Percentiles rank a stretch among this genome's conserved stretches.
phyloP scores from a whole-genome alignment of 2,797 vertebrate genomes.

The Passerculus sandwichensis region DNA sequence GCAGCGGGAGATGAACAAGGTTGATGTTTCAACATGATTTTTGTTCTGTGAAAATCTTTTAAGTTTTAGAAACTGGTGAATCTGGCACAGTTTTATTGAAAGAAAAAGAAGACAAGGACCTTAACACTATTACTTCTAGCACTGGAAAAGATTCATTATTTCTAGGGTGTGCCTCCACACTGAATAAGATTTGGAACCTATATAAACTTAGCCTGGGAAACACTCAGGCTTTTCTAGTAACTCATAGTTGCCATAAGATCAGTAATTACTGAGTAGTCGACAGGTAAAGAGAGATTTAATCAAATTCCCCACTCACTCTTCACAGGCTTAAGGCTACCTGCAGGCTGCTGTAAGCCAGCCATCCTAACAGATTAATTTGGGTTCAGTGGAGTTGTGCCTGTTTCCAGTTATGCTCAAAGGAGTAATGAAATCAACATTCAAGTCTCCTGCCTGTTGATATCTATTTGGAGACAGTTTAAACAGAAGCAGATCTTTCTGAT shows the following conservation, averaged over 20 bases:
- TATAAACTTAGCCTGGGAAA: not conserved
- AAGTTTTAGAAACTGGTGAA: not conserved
- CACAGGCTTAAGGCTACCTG: not conserved
- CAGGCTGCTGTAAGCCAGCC: not conserved
- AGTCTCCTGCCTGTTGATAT: not conserved
- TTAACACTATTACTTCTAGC: not conserved
- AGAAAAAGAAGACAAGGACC: not conserved
- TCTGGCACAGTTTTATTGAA: not conserved
- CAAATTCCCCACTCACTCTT: not conserved
- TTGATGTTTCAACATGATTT: not conserved
- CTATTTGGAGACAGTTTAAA: not conserved
- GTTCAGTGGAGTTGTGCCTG: not conserved
- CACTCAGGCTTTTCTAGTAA: not conserved
- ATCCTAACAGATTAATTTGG: not conserved
- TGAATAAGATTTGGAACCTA: not conserved
- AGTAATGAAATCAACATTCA: not conserved
- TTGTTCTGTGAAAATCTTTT: not conserved
- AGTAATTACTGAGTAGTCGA: not conserved
- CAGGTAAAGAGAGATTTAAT: not conserved
- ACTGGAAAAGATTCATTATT: not conserved
- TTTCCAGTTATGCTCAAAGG: not conserved
- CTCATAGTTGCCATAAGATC: not conserved
- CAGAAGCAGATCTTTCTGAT: not conserved
- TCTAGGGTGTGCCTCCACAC: not conserved
- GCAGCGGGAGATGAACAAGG: not conserved